Base-by-base conservation (phyloP, 2,888 invertebrate species). In the Eulithis prunata region DNA sequence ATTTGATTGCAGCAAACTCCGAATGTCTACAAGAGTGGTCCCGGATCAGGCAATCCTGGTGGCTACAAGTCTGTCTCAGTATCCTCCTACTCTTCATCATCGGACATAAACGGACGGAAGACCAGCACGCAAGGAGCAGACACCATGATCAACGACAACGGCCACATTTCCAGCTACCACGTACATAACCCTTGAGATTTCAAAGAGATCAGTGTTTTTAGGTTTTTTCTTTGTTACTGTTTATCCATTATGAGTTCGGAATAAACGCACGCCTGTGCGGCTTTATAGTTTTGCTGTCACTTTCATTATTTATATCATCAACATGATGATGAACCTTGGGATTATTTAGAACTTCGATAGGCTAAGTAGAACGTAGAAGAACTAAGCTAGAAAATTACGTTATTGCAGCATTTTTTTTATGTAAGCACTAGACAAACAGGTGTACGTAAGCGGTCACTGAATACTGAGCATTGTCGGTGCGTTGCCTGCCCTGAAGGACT, bases 141-240 rank as follows among this genome's bases (percentile, higher is more conserved):
- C 52, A 96, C 96, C 8, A 90, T 94, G 0, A 91, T 96, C 60
- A 96, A 97, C 78, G 95, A 96, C 75, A 96, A 97, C 78, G 97
- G 97, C 69, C 95, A 95, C 80, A 79, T 96, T 51, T 94, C 95
- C 62, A 93, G 94, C 55, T 96, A 96, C 78, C 91, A 91, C 46
- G 94, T 95, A 5, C 70, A 81, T 13, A 86, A 70, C 60, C 90
- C 86, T 82, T 65, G 49, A 57, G 54, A 49, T 7, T n/a, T 45
- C n/a, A 6, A 51, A 8, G 41, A 2, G 41, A 49, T 36, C 32
- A 21, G 5, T 56, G 32, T 36, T 62, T 58, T 41, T 41, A 41
- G 41, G 41, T 41, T 2, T 41, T 6, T 14, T 47, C 36, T 36
- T 12, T 43, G 49, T 43, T 51, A 51, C 46, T 45, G 28, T 58